These are phyloP conservation scores for Myocastor coypus DNA, from an alignment of 2,113 vertebrate genomes.

Conservation along the genomic window DNA sequence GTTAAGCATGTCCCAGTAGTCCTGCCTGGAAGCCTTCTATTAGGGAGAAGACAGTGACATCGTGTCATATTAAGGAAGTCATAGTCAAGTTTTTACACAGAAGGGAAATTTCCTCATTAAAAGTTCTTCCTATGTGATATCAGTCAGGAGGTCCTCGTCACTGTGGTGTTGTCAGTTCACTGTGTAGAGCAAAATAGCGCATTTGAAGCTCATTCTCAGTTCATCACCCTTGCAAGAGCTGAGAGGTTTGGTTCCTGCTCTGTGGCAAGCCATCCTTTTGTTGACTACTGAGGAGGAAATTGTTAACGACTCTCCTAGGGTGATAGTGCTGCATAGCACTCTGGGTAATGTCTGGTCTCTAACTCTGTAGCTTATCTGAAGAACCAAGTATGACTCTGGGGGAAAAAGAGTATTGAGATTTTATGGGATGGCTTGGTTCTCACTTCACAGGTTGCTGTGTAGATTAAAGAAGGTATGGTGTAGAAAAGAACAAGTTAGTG, in stretches of 20 bases:
- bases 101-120: conserved; percentile 5
- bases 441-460: not conserved
- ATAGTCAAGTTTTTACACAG: not conserved
- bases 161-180: not conserved
- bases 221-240: conserved; percentile 63
- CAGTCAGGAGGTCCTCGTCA: not conserved
- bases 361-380: not conserved
- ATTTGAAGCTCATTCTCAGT: conserved; percentile 33
- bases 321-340: conserved; percentile 68
- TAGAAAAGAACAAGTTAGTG: not conserved
- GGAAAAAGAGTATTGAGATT: not conserved
- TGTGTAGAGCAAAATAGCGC: conserved; percentile 34
- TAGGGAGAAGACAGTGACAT: not conserved
- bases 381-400: not conserved
- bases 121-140: conserved; percentile 39
- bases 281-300: conserved; percentile 70
- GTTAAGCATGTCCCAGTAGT: not conserved
- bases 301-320: conserved; percentile 79
- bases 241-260: conserved; percentile 21
- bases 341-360: conserved; percentile 48
- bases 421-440: not conserved
- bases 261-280: conserved; percentile 63
- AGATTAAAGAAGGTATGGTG: not conserved
- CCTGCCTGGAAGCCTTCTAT: not conserved
- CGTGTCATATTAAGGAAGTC: not conserved